Percentiles rank a stretch among this genome's conserved stretches.
Conservation (phyloP, 1,140 invertebrate species). For the Trachelipus rathkii region DNA sequence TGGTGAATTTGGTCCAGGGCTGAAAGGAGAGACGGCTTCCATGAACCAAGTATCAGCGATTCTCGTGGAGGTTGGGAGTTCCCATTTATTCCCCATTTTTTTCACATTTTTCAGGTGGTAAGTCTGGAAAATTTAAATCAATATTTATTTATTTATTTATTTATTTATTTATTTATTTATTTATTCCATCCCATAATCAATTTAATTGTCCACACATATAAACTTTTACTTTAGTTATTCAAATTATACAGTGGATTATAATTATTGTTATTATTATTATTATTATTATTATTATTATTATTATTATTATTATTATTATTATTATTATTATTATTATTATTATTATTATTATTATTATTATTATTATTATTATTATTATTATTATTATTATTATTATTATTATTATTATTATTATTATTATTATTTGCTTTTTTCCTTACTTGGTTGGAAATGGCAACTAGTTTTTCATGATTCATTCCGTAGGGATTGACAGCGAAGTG, state of each 20-base stretch:
- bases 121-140: neutral
- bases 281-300: too few species aligned
- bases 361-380: too few species aligned
- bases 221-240: too few species aligned
- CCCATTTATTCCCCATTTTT: neutral
- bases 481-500: neutral
- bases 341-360: too few species aligned
- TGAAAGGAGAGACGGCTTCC: neutral
- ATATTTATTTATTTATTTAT: neutral
- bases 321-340: too few species aligned
- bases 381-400: too few species aligned
- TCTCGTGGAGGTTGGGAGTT: neutral
- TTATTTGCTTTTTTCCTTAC: neutral
- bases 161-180: slow-evolving; percentile 2
- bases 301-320: too few species aligned
- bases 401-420: too few species aligned
- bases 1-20: neutral
- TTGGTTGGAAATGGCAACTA: neutral
- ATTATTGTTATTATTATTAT: too few species aligned
- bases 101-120: neutral
- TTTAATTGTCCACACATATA: neutral
- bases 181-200: neutral
- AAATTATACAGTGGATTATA: too few species aligned
- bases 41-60: neutral
- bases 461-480: neutral